phyloP scores from a whole-genome alignment of 1,140 invertebrate species.

The Bombus balteatus region DNA sequence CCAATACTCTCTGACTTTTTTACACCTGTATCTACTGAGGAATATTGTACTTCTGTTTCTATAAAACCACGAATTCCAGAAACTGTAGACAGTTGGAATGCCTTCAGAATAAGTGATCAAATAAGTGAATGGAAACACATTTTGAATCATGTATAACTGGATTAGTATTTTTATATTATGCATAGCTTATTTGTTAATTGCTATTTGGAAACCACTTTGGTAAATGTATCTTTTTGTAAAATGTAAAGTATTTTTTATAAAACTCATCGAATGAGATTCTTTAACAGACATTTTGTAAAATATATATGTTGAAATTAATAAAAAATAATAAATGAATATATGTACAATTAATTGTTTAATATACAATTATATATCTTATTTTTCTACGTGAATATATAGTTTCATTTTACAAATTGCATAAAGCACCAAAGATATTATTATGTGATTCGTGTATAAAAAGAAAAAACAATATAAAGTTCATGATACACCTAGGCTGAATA shows the following conservation, averaged over 20 bases:
- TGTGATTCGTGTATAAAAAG: not conserved
- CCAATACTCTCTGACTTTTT: slow-evolving; percentile 75
- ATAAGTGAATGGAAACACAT: slow-evolving; percentile 72
- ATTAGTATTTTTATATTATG: not conserved
- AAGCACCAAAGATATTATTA: slow-evolving; percentile 22
- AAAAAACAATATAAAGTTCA: slow-evolving; percentile 36
- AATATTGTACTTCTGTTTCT: slow-evolving; percentile 65
- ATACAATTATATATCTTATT: slow-evolving; percentile 4
- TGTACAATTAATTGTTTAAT: slow-evolving; percentile 40
- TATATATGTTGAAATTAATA: slow-evolving; percentile 14
- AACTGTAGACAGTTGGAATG: slow-evolving; percentile 63
- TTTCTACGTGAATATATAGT: not conserved
- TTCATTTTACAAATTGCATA: slow-evolving; percentile 10
- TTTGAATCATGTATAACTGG: slow-evolving; percentile 56
- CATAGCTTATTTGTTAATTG: slow-evolving; percentile 32
- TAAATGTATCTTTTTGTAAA: slow-evolving; percentile 31
- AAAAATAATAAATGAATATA: slow-evolving; percentile 31
- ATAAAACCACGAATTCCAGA: slow-evolving; percentile 57
- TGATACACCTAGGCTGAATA: not conserved
- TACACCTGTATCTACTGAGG: slow-evolving; percentile 64
- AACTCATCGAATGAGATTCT: not conserved
- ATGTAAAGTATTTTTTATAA: slow-evolving; percentile 16
- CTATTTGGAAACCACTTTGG: slow-evolving; percentile 33
- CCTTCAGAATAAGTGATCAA: slow-evolving; percentile 73
- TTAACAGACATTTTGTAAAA: slow-evolving; percentile 11